phyloP scores from a whole-genome alignment of 2,113 vertebrate species.

The Chinchilla lanigera region DNA sequence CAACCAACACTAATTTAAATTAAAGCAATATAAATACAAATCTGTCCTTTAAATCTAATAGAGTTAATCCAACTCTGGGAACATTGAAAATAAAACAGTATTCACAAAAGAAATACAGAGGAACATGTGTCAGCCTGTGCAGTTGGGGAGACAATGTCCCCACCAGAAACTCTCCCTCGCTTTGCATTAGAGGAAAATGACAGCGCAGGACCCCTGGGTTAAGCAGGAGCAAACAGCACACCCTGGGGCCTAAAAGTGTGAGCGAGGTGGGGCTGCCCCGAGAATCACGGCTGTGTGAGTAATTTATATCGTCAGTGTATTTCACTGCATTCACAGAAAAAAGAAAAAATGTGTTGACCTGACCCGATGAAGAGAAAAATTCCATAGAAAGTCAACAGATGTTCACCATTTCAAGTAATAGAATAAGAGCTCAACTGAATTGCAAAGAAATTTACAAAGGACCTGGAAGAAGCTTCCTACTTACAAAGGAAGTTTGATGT shows the following conservation, averaged over 20 bases:
- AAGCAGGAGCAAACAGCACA: neutral
- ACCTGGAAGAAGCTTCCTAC: neutral
- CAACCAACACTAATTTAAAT: neutral
- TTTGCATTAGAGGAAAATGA: neutral
- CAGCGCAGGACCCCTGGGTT: neutral
- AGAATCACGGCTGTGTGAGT: neutral
- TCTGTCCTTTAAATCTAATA: neutral
- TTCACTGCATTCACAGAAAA: neutral
- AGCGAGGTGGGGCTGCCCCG: neutral
- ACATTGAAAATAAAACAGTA: neutral
- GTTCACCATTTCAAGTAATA: neutral
- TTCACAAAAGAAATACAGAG: neutral
- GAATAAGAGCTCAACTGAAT: neutral
- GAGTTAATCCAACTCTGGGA: neutral
- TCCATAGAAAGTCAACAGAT: neutral
- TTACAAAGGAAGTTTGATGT: neutral
- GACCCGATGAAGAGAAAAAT: neutral
- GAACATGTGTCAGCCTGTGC: neutral
- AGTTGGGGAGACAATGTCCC: neutral
- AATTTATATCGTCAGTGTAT: neutral
- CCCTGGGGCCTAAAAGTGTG: fast-evolving
- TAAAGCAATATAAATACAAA: neutral
- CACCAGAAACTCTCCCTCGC: neutral
- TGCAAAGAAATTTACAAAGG: neutral
- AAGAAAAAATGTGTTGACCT: neutral